Evolutionary conservation across 2,888 invertebrate species (phyloP), one percentile per base, ranked within the genome.

Genomic region (Temnothorax rugatulus): DNA sequence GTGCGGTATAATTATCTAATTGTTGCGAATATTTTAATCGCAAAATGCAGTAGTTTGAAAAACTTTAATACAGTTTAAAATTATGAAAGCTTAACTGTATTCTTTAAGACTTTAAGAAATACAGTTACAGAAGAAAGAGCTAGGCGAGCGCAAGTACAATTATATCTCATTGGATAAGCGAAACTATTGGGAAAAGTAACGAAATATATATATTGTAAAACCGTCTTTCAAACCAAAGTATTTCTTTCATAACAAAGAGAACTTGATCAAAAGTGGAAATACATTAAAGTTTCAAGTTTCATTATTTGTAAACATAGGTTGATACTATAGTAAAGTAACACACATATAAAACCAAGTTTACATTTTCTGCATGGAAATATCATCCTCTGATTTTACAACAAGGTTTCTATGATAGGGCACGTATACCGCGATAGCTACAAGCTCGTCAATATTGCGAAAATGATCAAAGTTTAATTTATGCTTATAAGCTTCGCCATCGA

Each of bases 401-500:
- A 81, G 61, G 50, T 61, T 69, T 81, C 59, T 38, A 8, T 18
- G 18, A 68, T 50, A 57, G 47, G 7, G 11, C 25, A 52, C 52
- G 9, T 25, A 13, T 44, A 34, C 15, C 13, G 18, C 25, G 66
- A 79, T 18, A 18, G 47, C 13, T 77, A n/a, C 25, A 57, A 57
- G 13, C 47, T 71, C 25, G 18, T 69, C 25, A 25, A 81, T 61
- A 71, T 59, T 81, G 41, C 59, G 38, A 38, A 69, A 61, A 61
- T 38, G 59, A 71, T 81, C 47, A n/a, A 81, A 79, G 34, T 81
- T 69, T 69, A 54, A 29, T 34, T 59, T 68, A 59, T 15, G 44
- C 69, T 69, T n/a, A 15, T 21, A 38, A 63, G 50, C 50, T 69
- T 34, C 59, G 11, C 41, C 15, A 15, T 47, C 44, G 2, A 50